phyloP scores from a whole-genome alignment of 2,113 vertebrate species.

The Barnardius zonarius region DNA sequence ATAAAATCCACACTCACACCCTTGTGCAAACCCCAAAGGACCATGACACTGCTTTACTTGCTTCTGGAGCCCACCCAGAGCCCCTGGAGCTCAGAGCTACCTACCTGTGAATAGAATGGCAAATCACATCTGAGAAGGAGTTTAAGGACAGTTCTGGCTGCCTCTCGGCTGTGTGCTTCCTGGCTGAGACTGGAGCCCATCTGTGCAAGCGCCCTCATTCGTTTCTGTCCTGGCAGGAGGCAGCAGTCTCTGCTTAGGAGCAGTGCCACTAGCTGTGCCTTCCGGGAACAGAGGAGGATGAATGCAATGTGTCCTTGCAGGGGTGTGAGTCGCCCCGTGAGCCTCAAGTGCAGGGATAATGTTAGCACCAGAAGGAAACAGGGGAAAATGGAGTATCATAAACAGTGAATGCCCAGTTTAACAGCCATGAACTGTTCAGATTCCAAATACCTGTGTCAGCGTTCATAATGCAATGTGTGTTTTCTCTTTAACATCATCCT shows the following conservation, averaged over 20 bases:
- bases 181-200: neutral
- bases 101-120: neutral
- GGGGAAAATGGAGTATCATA: neutral
- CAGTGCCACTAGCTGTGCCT: neutral
- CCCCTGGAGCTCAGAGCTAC: neutral
- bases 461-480: fast-evolving
- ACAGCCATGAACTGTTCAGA: fast-evolving
- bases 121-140: neutral
- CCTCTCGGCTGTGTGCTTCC: neutral
- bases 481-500: neutral
- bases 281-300: neutral
- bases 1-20: neutral
- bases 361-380: neutral
- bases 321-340: fast-evolving
- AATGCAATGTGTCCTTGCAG: neutral
- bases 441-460: neutral
- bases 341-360: neutral
- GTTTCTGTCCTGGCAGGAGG: neutral
- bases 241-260: fast-evolving
- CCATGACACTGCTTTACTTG: neutral
- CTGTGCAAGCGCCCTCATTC: neutral
- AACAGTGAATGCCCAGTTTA: neutral
- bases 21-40: neutral
- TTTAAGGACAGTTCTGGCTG: neutral
- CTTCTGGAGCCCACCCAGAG: neutral